phyloP scores from a whole-genome alignment of 1,140 invertebrate species.

The Orius insidiosus region DNA sequence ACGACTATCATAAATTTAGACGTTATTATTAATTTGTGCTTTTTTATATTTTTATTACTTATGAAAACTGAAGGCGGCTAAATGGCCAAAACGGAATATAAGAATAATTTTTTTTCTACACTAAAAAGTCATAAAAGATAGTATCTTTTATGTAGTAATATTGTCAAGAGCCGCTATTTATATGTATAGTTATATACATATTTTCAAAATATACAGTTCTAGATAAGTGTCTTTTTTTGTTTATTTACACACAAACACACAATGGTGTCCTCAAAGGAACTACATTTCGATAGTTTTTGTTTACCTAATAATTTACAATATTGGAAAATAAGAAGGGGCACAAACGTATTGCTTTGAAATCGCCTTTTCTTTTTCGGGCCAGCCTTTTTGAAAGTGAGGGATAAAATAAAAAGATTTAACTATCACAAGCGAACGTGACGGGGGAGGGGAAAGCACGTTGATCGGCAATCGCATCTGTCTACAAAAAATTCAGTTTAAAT shows the following conservation, averaged over 20 bases:
- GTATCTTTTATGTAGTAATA: no score
- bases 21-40: not conserved
- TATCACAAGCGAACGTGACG: no score
- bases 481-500: not conserved
- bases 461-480: not conserved
- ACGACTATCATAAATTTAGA: not conserved
- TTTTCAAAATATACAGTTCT: no score
- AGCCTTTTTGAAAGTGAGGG: constrained; percentile 2
- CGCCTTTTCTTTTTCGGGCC: not conserved
- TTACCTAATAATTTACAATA: no score
- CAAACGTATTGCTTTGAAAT: no score
- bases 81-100: not conserved
- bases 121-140: not conserved
- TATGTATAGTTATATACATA: no score
- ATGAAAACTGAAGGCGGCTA: not conserved
- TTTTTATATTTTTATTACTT: not conserved
- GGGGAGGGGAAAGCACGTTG: not conserved
- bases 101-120: not conserved
- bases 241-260: no score
- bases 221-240: no score
- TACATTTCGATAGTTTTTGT: no score
- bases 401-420: constrained; percentile 1
- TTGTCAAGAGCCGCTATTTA: no score
- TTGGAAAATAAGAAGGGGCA: no score
- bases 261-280: no score